Evolutionary conservation across 2,797 vertebrate species (phyloP).

Genomic region (Myiotriccus ornatus): DNA sequence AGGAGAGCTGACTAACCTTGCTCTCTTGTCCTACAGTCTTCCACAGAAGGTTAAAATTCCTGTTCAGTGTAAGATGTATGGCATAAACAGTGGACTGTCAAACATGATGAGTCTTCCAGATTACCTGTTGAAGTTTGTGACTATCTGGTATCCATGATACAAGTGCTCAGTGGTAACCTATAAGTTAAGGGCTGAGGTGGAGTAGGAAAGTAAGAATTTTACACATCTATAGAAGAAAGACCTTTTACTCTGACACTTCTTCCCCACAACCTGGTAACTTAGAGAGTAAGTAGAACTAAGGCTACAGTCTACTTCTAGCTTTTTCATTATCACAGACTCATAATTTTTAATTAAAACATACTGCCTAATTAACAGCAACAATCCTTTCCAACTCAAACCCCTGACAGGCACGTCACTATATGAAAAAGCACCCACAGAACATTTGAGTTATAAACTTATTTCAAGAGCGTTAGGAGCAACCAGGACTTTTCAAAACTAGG

Average conservation of each 20-base stretch:
- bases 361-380: background rate
- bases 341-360: background rate
- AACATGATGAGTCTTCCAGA: background rate
- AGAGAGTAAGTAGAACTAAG: background rate
- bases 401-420: background rate
- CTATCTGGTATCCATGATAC: background rate
- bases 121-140: fast-evolving
- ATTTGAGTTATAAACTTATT: background rate
- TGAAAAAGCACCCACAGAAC: background rate
- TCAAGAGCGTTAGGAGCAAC: background rate
- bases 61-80: background rate
- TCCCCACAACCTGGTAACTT: background rate
- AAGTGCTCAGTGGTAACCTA: background rate
- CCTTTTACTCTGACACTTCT: background rate
- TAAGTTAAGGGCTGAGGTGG: background rate
- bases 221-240: background rate
- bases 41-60: background rate
- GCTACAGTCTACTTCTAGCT: background rate
- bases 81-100: background rate
- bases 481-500: background rate
- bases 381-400: background rate
- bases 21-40: background rate
- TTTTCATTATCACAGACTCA: background rate
- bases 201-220: background rate
- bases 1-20: background rate